A percentile compares a stretch with the other conserved stretches of the same genome.
Conservation (phyloP, 2,888 invertebrate species). For the Cephus pygmeus region DNA sequence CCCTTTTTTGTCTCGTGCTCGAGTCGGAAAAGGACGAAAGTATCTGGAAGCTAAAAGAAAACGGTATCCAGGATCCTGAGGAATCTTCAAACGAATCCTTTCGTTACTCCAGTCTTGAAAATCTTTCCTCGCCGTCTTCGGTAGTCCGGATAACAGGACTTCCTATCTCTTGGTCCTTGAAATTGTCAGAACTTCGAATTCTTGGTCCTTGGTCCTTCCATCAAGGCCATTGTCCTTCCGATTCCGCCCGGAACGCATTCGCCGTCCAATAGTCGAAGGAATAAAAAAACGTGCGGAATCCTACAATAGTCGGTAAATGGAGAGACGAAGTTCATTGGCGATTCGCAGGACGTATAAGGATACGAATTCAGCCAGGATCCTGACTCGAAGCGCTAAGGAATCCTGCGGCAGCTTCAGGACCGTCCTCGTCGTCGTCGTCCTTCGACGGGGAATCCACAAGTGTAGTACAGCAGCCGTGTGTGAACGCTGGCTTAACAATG, state of each 20-base stretch:
- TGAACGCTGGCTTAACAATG: not conserved
- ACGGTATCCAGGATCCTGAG: constrained; percentile 8
- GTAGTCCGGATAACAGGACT: not conserved
- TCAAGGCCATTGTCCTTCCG: not conserved
- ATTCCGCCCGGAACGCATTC: not conserved
- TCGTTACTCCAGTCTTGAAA: not conserved
- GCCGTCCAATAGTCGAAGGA: not conserved
- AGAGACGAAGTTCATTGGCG: constrained; percentile 35
- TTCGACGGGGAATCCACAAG: not conserved
- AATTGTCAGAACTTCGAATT: not conserved
- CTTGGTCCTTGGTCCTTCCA: not conserved
- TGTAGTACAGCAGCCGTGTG: not conserved
- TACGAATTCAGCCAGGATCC: not conserved
- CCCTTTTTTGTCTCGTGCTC: not conserved
- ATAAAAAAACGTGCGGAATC: not conserved
- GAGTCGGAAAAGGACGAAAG: not conserved
- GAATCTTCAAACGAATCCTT: not conserved
- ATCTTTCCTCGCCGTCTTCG: not conserved
- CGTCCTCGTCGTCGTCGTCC: not conserved
- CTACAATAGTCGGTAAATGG: constrained; percentile 38
- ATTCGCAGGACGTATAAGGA: constrained; percentile 36
- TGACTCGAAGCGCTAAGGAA: not conserved
- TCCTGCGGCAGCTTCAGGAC: not conserved
- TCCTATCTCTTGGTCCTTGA: not conserved
- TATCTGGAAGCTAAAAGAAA: constrained; percentile 15